Evolutionary conservation across 1,140 invertebrate species (phyloP).

Genomic region (Diplogasteroides magnus): DNA sequence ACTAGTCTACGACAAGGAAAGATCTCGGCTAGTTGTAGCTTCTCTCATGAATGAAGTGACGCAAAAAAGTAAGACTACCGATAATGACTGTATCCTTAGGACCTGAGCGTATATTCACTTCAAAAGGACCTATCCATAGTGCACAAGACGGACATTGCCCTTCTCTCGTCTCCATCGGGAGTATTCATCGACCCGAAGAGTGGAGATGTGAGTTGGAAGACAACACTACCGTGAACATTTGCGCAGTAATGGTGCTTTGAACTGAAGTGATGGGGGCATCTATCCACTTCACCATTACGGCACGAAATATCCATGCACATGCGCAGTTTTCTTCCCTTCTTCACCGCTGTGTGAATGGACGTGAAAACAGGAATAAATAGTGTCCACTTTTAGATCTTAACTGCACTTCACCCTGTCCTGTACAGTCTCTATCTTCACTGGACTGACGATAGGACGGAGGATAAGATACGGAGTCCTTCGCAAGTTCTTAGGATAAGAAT

Average conservation of each 20-base stretch:
- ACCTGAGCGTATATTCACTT: constrained; percentile 12
- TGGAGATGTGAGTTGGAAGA: constrained; percentile 6
- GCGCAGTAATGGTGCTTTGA: too few relatives aligned
- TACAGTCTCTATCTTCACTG: background rate
- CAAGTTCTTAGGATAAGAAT: constrained; percentile 17
- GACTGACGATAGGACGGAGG: background rate
- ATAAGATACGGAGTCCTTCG: background rate
- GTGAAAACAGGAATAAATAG: too few relatives aligned
- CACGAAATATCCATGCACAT: too few relatives aligned
- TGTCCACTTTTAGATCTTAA: constrained; percentile 1
- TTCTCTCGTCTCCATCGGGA: constrained; percentile 14
- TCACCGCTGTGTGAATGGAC: too few relatives aligned
- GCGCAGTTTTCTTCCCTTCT: too few relatives aligned
- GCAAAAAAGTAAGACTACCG: too few relatives aligned
- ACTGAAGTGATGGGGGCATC: too few relatives aligned
- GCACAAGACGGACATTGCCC: background rate
- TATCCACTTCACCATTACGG: too few relatives aligned
- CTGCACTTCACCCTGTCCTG: constrained; percentile 12
- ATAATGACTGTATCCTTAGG: too few relatives aligned
- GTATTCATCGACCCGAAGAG: constrained; percentile 8
- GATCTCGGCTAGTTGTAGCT: constrained; percentile 4
- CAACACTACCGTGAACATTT: too few relatives aligned
- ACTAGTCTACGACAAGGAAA: background rate
- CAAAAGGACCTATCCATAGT: constrained; percentile 13
- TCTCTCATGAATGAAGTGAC: constrained; percentile 15